These are phyloP conservation scores for Jordanella pulchra DNA, from an alignment of 2,797 vertebrate genomes.

Conservation along the genomic window DNA sequence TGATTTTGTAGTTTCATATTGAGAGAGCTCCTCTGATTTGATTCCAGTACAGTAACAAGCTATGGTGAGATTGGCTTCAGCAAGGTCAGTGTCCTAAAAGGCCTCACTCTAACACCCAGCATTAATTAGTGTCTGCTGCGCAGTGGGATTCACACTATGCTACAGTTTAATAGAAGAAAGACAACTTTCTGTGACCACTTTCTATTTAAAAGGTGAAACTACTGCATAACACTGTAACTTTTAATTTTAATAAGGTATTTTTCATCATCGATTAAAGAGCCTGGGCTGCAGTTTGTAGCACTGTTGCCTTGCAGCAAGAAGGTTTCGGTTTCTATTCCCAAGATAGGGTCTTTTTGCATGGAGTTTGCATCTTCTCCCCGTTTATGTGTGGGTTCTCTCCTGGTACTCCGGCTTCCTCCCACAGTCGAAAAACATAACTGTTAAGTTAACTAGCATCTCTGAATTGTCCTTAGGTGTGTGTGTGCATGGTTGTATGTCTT, in stretches of 20 bases:
- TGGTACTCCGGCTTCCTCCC: too few species aligned
- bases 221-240: not conserved
- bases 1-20: constrained; percentile 56
- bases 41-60: constrained; percentile 51
- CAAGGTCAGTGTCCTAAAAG: constrained; percentile 69
- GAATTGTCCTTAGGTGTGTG: too few species aligned
- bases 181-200: constrained; percentile 32
- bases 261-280: too few species aligned
- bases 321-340: too few species aligned
- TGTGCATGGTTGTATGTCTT: too few species aligned
- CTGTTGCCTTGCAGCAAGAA: too few species aligned
- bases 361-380: too few species aligned
- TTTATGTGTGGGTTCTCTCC: too few species aligned
- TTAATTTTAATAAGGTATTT: not conserved
- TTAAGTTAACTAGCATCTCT: too few species aligned
- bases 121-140: constrained; percentile 63
- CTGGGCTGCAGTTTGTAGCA: too few species aligned
- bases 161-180: constrained; percentile 53
- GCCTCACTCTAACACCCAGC: constrained; percentile 68
- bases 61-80: constrained; percentile 68
- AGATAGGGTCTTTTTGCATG: too few species aligned
- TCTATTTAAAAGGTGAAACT: not conserved
- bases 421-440: too few species aligned
- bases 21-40: constrained; percentile 52
- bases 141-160: constrained; percentile 39